Evolutionary conservation across 1,140 invertebrate genomes (phyloP), one percentile per base, ranked within the genome.

Genomic region (Conus betulinus): DNA sequence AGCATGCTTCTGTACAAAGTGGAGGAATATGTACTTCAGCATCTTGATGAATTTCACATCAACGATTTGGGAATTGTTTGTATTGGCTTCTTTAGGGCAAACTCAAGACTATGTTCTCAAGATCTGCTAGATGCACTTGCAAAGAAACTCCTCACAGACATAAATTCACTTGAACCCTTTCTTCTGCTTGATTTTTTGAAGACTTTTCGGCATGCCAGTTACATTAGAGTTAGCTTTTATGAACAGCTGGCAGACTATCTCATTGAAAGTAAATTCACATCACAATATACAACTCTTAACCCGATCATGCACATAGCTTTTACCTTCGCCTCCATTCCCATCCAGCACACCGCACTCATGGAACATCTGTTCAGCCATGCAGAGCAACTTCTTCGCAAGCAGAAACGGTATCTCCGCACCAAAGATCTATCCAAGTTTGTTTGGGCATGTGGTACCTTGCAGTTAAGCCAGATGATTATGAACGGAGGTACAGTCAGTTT

Each of bases 371-470:
- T 88, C 55, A 60, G 25, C 78, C 17, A 11, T 27, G 74, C 39
- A n/a, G 78, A 67, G 51, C 20, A 57, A 27, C n/a, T 88, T 20
- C n/a, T 81, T 0, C 0, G 23, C 55, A 52, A 23, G 10, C 78
- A 82, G n/a, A 15, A 81, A 81, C 3, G 13, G 23, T 60, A 20
- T 0, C 13, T 82, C 23, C 74, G 87, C 20, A 82, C 78, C 81
- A 88, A 88, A 67, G 87, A 88, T 83, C 3, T 88, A 25, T 82
- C 87, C 25, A 82, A 83, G 76, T 88, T 88, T 63, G 81, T 88
- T 15, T 88, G 87, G 87, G 87, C 87, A 3, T 88, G 87, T 39
- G 87, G 87, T 5, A 88, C 81, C 1, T 39, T 88, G 25, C 87
- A 88, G 87, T 88, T 82, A 39, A 51, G n/a, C 87, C 87, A 25